Evolutionary conservation across 2,113 vertebrate genomes (phyloP), one percentile per base, ranked within the genome.

Genomic region (Mandrillus leucophaeus): DNA sequence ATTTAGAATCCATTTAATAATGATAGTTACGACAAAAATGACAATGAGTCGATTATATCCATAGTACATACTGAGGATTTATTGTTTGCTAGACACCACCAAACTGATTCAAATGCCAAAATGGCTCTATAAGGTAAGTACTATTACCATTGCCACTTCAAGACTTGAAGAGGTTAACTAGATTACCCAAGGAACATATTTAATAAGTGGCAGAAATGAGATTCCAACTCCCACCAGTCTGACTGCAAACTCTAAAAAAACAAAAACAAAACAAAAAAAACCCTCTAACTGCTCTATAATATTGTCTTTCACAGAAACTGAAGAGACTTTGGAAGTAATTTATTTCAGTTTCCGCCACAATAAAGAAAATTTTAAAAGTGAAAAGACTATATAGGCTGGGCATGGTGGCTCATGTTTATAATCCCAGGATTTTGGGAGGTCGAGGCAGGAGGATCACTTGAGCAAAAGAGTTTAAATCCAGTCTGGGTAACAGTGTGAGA

Each of bases 221-320:
- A 91, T 92, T 86, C 11, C 12, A 76, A 48, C 13, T 45, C 48
- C 68, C 38, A 94, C 13, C 57, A 86, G 12, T 78, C n/a, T 92
- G 83, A 89, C 32, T 52, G 32, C 16, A 86, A 97, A 87, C 40
- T 78, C 89, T 73, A 61, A 96, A 88, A 64, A 64, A 64, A 64
- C 13, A 64, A 64, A 27, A 61, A 61, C 11, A 27, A 61, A 64
- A 55, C 52, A 55, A 73, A 73, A 64, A 57, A 94, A 57, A 20
- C 18, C 8, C n/a, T 22, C 2, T 48, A 32, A 81, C n/a, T 87
- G 75, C 35, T 55, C 66, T 32, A 6, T 61, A 94, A 88, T 55
- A 52, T 10, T 90, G 6, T 93, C 59, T 95, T 91, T 90, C 18
- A 90, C 12, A 75, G 43, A 75, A 88, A 73, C 14, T 14, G 16